These are phyloP conservation scores for Todus mexicanus DNA, from an alignment of 2,797 vertebrate genomes.

Conservation along the genomic window DNA sequence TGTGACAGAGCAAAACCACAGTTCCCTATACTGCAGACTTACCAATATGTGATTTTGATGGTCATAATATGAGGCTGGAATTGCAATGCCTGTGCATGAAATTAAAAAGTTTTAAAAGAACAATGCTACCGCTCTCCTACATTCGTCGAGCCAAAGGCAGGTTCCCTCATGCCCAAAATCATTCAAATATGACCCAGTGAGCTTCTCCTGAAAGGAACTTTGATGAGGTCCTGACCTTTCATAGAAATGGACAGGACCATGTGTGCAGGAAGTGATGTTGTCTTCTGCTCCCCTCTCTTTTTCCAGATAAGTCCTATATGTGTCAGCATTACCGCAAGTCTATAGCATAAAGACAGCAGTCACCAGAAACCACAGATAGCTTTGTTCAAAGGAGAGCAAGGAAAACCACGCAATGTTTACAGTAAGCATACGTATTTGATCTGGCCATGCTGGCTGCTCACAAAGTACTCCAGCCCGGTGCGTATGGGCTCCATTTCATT, in stretches of 20 bases:
- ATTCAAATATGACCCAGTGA: background rate
- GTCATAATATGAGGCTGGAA: background rate
- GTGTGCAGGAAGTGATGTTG: background rate
- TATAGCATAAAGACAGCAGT: background rate
- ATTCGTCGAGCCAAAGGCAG: background rate
- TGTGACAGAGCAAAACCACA: background rate
- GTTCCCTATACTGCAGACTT: background rate
- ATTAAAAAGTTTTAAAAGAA: background rate
- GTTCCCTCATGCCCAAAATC: background rate
- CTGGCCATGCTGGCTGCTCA: background rate
- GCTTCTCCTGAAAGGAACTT: background rate
- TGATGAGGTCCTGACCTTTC: rapidly evolving
- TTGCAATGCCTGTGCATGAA: background rate
- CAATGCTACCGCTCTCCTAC: background rate
- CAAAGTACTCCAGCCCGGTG: background rate
- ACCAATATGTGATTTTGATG: background rate
- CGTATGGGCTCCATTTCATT: background rate
- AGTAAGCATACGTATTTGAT: background rate
- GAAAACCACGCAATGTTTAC: background rate
- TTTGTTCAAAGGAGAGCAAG: slow-evolving; percentile 17
- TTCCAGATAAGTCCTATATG: background rate
- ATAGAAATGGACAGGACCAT: background rate
- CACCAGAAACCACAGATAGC: background rate
- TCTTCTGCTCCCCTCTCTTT: background rate
- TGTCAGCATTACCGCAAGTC: background rate